These are phyloP conservation scores for Drosophila tanythrix DNA, from an alignment of 2,888 invertebrate species.

Conservation along the genomic window DNA sequence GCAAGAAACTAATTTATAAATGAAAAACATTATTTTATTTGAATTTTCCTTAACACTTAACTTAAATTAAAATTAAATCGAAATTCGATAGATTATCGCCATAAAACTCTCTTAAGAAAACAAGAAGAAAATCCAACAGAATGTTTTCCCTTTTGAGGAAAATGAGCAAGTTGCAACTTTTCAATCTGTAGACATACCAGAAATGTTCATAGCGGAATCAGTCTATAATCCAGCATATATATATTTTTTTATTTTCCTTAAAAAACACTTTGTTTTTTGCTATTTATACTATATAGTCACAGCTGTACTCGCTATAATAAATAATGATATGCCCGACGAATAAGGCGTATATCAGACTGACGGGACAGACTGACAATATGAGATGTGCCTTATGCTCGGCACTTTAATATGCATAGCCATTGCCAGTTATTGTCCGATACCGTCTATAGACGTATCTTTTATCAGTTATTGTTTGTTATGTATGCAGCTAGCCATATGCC, in stretches of 20 bases:
- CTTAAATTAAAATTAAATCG: too few relatives aligned
- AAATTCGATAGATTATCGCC: too few relatives aligned
- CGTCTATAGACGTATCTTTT: slow-evolving; percentile 35
- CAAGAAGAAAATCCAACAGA: too few relatives aligned
- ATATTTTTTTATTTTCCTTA: not conserved
- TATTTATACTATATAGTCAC: not conserved
- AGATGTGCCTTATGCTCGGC: slow-evolving; percentile 13
- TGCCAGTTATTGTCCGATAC: slow-evolving; percentile 31
- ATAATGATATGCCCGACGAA: not conserved
- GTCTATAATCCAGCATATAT: not conserved
- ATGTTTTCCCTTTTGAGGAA: too few relatives aligned
- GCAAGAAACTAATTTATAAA: not conserved
- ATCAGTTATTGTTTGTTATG: slow-evolving; percentile 38
- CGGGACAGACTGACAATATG: slow-evolving; percentile 9
- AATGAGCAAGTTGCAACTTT: too few relatives aligned
- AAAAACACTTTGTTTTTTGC: not conserved
- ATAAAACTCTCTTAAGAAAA: too few relatives aligned
- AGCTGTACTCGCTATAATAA: not conserved
- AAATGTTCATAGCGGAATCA: not conserved
- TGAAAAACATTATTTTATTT: too few relatives aligned
- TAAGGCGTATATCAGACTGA: slow-evolving; percentile 9
- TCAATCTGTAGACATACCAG: too few relatives aligned
- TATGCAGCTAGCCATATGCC: slow-evolving; percentile 49
- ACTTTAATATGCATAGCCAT: slow-evolving; percentile 46
- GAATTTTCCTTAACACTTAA: too few relatives aligned